Percentiles rank a stretch among this genome's conserved stretches.
phyloP scores from a whole-genome alignment of 2,888 invertebrate genomes.

The Acronicta aceris region DNA sequence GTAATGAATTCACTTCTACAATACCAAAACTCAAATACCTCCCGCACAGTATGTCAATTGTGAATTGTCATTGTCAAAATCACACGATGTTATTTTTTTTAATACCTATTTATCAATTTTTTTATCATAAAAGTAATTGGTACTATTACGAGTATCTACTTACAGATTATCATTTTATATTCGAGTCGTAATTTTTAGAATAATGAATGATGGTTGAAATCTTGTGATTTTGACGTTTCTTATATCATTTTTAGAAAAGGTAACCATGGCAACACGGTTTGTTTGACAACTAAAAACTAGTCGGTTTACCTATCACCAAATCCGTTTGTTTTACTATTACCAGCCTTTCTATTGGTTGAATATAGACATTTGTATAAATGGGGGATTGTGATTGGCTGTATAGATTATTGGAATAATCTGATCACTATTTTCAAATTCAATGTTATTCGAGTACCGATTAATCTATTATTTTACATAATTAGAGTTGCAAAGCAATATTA shows the following conservation, averaged over 20 bases:
- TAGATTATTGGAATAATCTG: constrained; percentile 14
- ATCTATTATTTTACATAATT: constrained; percentile 17
- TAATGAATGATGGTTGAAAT: no score
- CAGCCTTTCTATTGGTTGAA: constrained; percentile 20
- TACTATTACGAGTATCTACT: no score
- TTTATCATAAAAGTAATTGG: no score
- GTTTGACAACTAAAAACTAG: constrained; percentile 42
- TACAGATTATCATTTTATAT: no score
- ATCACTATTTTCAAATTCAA: constrained; percentile 53
- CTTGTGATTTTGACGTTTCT: no score
- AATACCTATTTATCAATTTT: no score
- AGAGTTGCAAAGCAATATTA: constrained; percentile 34
- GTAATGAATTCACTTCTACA: no score
- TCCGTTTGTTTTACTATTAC: not conserved
- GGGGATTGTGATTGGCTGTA: constrained; percentile 27
- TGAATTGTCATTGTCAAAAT: no score
- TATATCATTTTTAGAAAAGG: constrained; percentile 23
- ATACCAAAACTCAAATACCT: no score
- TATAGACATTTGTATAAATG: fast-evolving
- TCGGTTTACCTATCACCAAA: constrained; percentile 2
- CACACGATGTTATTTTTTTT: no score
- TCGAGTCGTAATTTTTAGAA: no score
- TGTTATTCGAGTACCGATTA: constrained; percentile 49
- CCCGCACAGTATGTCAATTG: no score
- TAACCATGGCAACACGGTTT: constrained; percentile 67